These are phyloP conservation scores for Balanococcus diminutus DNA, from an alignment of 2,888 invertebrate species.

Conservation along the genomic window DNA sequence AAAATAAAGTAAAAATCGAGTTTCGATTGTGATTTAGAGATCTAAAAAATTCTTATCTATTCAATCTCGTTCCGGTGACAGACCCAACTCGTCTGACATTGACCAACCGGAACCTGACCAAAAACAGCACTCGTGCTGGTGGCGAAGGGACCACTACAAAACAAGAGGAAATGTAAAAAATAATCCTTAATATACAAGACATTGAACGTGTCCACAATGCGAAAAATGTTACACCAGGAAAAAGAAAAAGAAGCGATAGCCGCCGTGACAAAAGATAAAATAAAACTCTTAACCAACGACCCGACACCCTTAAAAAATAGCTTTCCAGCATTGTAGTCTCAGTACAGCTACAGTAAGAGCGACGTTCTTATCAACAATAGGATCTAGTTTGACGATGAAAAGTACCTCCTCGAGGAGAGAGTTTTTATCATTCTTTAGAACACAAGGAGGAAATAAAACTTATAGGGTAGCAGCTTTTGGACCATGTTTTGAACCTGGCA, in stretches of 20 bases:
- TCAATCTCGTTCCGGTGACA: no score
- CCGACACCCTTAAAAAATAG: neutral
- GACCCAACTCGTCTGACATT: neutral
- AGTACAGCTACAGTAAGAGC: no score
- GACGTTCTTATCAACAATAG: neutral
- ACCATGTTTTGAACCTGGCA: neutral
- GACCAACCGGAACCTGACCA: neutral
- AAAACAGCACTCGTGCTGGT: no score
- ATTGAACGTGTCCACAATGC: neutral
- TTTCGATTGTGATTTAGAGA: no score
- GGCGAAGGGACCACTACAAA: neutral
- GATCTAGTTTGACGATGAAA: neutral
- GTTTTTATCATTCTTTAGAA: neutral
- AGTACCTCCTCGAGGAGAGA: neutral
- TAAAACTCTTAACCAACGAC: neutral
- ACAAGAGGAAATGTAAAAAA: neutral
- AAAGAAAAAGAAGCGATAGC: neutral
- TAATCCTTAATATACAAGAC: neutral
- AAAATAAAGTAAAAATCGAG: no score
- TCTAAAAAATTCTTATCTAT: no score
- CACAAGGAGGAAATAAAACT: no score
- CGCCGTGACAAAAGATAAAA: neutral
- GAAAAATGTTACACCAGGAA: neutral
- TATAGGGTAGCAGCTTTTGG: no score
- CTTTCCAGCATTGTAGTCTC: neutral